Conservation (phyloP, 2,797 vertebrate genomes). For the Glossophaga mutica region DNA sequence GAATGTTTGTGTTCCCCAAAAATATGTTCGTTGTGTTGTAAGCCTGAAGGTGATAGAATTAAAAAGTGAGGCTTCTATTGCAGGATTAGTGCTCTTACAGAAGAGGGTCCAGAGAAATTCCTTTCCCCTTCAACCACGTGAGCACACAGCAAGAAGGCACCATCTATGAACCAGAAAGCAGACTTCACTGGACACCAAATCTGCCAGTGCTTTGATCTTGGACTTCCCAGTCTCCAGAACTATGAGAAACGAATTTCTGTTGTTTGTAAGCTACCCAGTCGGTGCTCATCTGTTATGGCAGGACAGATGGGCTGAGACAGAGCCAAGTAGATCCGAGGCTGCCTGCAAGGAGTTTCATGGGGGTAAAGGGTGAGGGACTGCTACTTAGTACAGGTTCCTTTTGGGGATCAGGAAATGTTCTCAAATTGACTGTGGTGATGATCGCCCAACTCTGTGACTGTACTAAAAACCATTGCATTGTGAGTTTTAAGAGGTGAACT, state of each 20-base stretch:
- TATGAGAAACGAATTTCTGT: not conserved
- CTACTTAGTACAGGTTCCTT: not conserved
- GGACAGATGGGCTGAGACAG: not conserved
- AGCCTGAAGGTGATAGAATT: not conserved
- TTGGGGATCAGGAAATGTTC: not conserved
- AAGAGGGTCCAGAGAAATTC: not conserved
- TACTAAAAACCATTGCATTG: not conserved
- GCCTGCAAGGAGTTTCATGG: not conserved
- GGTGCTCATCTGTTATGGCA: not conserved
- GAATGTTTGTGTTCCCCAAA: not conserved
- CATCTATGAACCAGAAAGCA: not conserved
- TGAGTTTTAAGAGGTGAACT: not conserved
- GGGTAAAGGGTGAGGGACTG: not conserved
- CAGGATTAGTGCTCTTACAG: not conserved
- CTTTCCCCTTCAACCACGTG: not conserved
- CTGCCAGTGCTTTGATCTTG: not conserved
- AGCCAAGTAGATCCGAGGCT: not conserved
- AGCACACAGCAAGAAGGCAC: not conserved
- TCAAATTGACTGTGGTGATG: not conserved
- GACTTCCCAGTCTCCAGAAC: not conserved
- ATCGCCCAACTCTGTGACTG: not conserved
- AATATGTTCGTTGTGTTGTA: not conserved
- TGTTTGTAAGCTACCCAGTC: not conserved
- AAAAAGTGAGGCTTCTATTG: not conserved
- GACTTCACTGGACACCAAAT: not conserved